Base-by-base conservation (phyloP, 2,888 invertebrate genomes). In the Lydus trimaculatus region DNA sequence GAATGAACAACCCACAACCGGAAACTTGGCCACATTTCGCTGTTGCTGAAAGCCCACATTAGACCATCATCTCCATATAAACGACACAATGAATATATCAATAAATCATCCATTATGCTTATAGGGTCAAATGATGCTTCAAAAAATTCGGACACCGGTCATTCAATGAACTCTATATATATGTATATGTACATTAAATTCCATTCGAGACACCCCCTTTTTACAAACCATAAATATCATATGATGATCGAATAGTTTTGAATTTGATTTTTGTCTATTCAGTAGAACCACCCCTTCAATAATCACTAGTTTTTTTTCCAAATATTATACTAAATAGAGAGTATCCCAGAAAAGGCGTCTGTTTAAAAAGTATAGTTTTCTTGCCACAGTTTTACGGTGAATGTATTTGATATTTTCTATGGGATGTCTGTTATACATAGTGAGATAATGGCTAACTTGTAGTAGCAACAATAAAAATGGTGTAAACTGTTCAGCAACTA, bases 81-180 rank as follows among this genome's bases (percentile, higher is more conserved):
- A 70, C 67, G 63, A 67, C 67, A 39, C 62, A 52, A 65, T 52
- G 69, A 69, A 66, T 66, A 70, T 65, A 65, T 20, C 64, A 43
- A 70, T 70, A 70, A 70, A 70, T 70, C 70, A 70, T 64, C 66
- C 66, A 70, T 70, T 70, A 70, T 70, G 66, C 58, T 64, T 60
- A 66, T 56, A 58, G 61, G 58, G 33, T 61, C 82, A 83, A 83
- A 84, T 83, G 82, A 83, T 80, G 80, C 83, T 80, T 81, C 79
- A 82, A 82, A 81, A 56, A 83, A 83, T 82, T 78, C 77, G 78
- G 76, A 75, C 76, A 75, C 77, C 76, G 80, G 66, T 58, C 70
- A 66, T 56, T 56, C 56, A 56, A 25, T 48, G 43, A 43, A 43
- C 17, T 7, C 43, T 7, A 1, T 1, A 17, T 15, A 36, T 43